Percentiles rank a stretch among this genome's conserved stretches.
These are phyloP conservation scores for Muscicapa striata DNA, from an alignment of 2,797 vertebrate genomes.

Conservation along the genomic window DNA sequence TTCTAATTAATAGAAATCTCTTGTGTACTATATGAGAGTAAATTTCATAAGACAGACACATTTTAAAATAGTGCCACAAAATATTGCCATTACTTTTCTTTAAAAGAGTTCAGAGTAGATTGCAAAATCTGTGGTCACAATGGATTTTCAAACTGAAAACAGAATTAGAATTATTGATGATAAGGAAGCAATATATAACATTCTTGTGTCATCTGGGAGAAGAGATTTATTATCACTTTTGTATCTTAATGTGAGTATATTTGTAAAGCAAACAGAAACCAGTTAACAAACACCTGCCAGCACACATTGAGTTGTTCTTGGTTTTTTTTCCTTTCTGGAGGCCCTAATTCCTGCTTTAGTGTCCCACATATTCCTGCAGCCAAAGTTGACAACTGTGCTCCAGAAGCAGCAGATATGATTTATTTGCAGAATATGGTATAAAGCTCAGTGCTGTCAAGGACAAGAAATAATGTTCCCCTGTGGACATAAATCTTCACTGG, in stretches of 20 bases:
- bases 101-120: background rate
- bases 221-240: background rate
- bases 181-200: background rate
- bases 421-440: background rate
- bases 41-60: background rate
- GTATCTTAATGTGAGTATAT: background rate
- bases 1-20: background rate
- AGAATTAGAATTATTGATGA: background rate
- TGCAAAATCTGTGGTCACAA: background rate
- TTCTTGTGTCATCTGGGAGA: background rate
- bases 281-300: background rate
- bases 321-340: background rate
- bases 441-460: conserved; percentile 6
- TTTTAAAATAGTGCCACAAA: background rate
- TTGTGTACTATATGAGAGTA: background rate
- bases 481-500: conserved; percentile 2
- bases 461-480: background rate
- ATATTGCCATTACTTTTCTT: background rate
- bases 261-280: background rate
- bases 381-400: background rate
- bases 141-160: background rate
- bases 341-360: background rate
- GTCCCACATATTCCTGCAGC: background rate
- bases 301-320: background rate
- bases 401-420: conserved; percentile 12